Conservation (phyloP, 2,113 vertebrate species). For the Sprattus sprattus region DNA sequence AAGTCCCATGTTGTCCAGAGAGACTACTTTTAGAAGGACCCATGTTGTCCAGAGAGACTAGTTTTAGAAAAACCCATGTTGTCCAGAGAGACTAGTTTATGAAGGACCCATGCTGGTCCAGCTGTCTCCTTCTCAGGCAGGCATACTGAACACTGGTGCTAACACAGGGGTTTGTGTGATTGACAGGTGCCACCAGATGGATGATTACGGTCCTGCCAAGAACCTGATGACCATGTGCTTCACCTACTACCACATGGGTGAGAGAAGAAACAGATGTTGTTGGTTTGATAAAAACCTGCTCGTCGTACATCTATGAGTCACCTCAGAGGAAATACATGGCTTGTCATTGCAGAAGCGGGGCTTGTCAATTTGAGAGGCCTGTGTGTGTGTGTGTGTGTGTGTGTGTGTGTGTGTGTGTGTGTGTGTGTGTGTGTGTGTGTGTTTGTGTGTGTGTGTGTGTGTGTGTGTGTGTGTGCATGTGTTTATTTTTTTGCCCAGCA, state of each 20-base stretch:
- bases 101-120: not conserved
- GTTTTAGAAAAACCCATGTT: too few species aligned
- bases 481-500: not conserved
- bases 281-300: not conserved
- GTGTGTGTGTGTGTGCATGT: not conserved
- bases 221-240: conserved; percentile 99
- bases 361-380: conserved; percentile 13
- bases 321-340: not conserved
- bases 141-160: not conserved
- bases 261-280: conserved; percentile 42
- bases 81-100: not conserved
- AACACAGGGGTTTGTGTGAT: not conserved
- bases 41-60: not conserved
- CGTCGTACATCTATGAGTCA: not conserved
- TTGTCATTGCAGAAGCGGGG: not conserved
- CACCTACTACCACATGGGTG: conserved; percentile 92
- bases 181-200: conserved; percentile 91
- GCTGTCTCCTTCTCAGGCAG: not conserved
- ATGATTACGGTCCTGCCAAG: conserved; percentile 94
- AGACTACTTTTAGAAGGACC: too few species aligned
- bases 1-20: too few species aligned
- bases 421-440: not conserved
- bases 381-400: not conserved
- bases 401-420: not conserved
- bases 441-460: not conserved